Evolutionary conservation across 1,140 invertebrate genomes (phyloP), one percentile per base, ranked within the genome.

Genomic region (Carcinoscorpius rotundicauda): DNA sequence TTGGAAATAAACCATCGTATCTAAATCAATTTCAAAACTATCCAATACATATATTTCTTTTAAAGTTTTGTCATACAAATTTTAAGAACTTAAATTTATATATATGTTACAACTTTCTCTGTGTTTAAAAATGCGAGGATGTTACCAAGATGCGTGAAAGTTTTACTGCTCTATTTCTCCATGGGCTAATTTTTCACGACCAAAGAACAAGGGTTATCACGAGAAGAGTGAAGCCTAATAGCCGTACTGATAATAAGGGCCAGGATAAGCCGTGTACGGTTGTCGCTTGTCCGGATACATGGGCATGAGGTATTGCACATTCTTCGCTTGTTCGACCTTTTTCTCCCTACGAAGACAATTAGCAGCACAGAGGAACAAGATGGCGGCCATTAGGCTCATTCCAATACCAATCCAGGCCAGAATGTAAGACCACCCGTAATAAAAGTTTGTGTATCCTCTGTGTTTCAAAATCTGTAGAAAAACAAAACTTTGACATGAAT

Each of bases 271-370:
- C 58, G 88, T 87, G 52, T 76, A 75, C 73, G 88, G 89, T 70
- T 92, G 90, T 77, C 93, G 89, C 78, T 95, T 95, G 77, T 93
- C 91, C 11, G 91, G 91, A 78, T 94, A 94, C 66, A 94, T 91
- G 79, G 92, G 93, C 93, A 96, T 95, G 79, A 95, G 83, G 81
- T 96, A 95, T 83, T 95, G 91, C 88, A 95, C 90, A 83, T 94
- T 94, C 82, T 93, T 87, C 76, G 90, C 88, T 80, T 93, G 89
- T 78, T 96, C 91, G 77, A 87, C 84, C 79, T 93, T 90, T 76
- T 88, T 84, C 79, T 96, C 91, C 76, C 87, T 88, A 76, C 90
- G 83, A 77, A 95, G 85, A 80, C 91, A 95, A 78, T 93, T 88
- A 72, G 92, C 91, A 70, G 91, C 88, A 71, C 89, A 89, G 71